Conservation (phyloP, 2,888 invertebrate species). For the Folsomia candida region DNA sequence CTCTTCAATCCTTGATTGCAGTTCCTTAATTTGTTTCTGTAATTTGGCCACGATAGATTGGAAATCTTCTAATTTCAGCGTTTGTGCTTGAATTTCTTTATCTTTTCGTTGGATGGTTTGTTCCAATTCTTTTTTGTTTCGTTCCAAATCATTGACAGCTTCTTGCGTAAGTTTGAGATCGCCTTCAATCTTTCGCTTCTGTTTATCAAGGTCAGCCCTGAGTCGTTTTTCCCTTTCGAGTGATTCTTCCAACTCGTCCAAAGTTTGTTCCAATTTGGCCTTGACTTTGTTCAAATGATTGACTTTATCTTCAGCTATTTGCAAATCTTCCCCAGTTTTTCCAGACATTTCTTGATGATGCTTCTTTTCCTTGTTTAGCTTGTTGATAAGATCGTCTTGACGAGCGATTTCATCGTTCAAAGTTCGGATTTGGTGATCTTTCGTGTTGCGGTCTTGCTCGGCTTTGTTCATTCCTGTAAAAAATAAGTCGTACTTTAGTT, state of each 20-base stretch:
- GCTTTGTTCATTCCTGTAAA: slow-evolving; percentile 88
- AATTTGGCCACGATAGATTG: slow-evolving; percentile 94
- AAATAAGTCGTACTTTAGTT: too few species aligned
- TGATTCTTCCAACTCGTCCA: slow-evolving; percentile 97
- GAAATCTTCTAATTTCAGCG: slow-evolving; percentile 97
- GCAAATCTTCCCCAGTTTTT: slow-evolving; percentile 85
- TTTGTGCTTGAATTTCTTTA: slow-evolving; percentile 92
- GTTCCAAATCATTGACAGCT: slow-evolving; percentile 93
- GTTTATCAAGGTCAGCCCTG: slow-evolving; percentile 94
- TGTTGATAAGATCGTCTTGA: slow-evolving; percentile 98
- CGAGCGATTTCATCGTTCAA: slow-evolving; percentile 98
- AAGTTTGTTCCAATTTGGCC: slow-evolving; percentile 96
- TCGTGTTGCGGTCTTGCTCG: slow-evolving; percentile 95
- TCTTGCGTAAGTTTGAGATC: slow-evolving; percentile 98
- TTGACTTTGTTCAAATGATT: slow-evolving; percentile 99
- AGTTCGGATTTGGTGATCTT: slow-evolving; percentile 97
- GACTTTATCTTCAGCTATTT: slow-evolving; percentile 95
- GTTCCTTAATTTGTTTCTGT: slow-evolving; percentile 99
- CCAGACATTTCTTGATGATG: slow-evolving; percentile 88
- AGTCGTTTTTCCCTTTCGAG: slow-evolving; percentile 99
- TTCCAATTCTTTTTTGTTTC: slow-evolving; percentile 96
- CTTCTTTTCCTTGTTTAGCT: too few species aligned
- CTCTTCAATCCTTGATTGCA: slow-evolving; percentile 95
- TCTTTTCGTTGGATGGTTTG: slow-evolving; percentile 98
- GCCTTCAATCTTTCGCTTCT: slow-evolving; percentile 97